Conservation (phyloP, 2,888 invertebrate genomes). For the Nomada flava region DNA sequence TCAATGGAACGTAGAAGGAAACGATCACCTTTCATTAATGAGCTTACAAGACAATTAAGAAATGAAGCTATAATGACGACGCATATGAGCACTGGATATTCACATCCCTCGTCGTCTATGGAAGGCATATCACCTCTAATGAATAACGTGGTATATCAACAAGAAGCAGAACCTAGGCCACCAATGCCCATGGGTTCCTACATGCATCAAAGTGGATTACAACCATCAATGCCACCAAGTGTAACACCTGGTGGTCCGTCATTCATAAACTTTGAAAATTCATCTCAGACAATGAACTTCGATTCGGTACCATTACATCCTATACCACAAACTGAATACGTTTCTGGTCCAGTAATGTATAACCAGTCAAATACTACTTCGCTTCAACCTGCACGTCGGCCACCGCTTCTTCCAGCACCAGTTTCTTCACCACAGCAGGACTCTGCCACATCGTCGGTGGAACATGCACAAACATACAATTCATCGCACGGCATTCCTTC, state of each 20-base stretch:
- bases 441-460: constrained; percentile 62
- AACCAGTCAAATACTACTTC: constrained; percentile 70
- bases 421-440: constrained; percentile 71
- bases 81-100: constrained; percentile 51
- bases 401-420: constrained; percentile 59
- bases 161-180: constrained; percentile 51
- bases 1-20: constrained; percentile 79
- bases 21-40: constrained; percentile 82
- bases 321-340: constrained; percentile 70
- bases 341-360: constrained; percentile 76
- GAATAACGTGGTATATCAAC: constrained; percentile 52
- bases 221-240: constrained; percentile 51
- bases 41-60: constrained; percentile 80
- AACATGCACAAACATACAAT: constrained; percentile 57
- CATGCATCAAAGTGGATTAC: constrained; percentile 66
- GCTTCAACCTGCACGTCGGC: constrained; percentile 51
- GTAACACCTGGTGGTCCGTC: constrained; percentile 53
- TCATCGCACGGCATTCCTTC: constrained; percentile 43
- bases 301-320: constrained; percentile 69
- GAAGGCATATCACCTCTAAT: constrained; percentile 68
- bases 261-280: constrained; percentile 75
- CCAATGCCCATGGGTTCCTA: constrained; percentile 48
- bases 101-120: constrained; percentile 61
- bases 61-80: constrained; percentile 72
- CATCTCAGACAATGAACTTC: constrained; percentile 73